Evolutionary conservation across 2,113 vertebrate species (phyloP).

Genomic region (Seriola aureovittata): DNA sequence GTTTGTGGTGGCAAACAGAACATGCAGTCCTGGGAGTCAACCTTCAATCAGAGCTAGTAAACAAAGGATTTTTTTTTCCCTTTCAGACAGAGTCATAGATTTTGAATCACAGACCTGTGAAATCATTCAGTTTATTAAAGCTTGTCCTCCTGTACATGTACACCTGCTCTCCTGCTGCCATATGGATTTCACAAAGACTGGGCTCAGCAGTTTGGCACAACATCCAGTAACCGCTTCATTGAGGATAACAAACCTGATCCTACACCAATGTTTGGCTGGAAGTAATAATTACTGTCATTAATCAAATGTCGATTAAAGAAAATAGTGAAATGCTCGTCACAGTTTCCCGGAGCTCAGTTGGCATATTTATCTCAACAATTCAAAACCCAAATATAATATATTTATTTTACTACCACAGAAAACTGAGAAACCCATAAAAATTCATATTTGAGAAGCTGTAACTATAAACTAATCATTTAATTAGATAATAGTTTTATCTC

Average conservation of each 20-base stretch:
- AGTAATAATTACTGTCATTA: neutral
- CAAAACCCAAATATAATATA: neutral
- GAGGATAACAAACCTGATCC: neutral
- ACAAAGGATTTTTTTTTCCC: conserved; percentile 32
- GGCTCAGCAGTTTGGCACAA: neutral
- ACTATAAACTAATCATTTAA: neutral
- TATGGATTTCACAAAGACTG: neutral
- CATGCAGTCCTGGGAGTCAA: conserved; percentile 50
- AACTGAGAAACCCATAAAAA: neutral
- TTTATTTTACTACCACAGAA: neutral
- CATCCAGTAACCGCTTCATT: neutral
- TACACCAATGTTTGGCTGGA: neutral
- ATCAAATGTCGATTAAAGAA: neutral
- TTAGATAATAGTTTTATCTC: neutral
- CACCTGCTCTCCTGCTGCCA: neutral
- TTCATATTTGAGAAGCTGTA: neutral
- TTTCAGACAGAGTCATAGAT: neutral
- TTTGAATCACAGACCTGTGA: conserved; percentile 3
- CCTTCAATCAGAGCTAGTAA: conserved; percentile 50
- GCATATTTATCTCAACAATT: neutral
- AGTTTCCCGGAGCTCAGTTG: neutral
- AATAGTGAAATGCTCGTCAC: neutral
- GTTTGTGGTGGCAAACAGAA: conserved; percentile 40
- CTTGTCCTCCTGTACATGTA: neutral
- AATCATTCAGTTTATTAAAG: neutral